Evolutionary conservation across 2,888 invertebrate genomes (phyloP).

Genomic region (Yponomeuta sedellus): DNA sequence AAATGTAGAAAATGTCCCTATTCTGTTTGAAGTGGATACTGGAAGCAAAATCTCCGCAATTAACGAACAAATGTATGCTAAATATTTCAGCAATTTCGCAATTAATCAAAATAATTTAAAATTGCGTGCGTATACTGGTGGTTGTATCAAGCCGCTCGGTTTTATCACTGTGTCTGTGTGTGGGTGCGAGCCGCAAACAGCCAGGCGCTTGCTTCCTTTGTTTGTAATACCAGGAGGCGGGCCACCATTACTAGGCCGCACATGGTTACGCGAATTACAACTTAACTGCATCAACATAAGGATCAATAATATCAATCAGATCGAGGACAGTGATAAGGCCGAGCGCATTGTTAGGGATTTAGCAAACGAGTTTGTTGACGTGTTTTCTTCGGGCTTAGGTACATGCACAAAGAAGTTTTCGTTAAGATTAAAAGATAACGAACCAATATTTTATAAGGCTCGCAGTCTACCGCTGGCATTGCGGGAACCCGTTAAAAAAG

Average conservation of each 20-base stretch:
- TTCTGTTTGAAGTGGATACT: constrained; percentile 6
- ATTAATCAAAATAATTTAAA: not conserved
- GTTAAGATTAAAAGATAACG: too few species aligned
- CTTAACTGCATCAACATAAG: too few species aligned
- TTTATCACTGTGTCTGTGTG: not conserved
- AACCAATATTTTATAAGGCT: too few species aligned
- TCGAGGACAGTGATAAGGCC: too few species aligned
- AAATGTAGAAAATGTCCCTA: not conserved
- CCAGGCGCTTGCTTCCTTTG: too few species aligned
- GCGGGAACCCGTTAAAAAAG: constrained; percentile 1
- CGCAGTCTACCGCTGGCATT: constrained; percentile 10
- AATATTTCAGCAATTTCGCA: not conserved
- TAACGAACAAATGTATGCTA: too few species aligned
- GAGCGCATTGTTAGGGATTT: too few species aligned
- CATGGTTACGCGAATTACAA: too few species aligned
- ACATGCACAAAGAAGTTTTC: too few species aligned
- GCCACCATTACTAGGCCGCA: too few species aligned
- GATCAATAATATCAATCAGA: too few species aligned
- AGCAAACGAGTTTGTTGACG: not conserved
- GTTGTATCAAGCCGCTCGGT: not conserved
- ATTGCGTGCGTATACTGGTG: constrained; percentile 2
- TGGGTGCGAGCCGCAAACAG: not conserved
- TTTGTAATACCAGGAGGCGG: too few species aligned
- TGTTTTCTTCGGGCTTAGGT: not conserved
- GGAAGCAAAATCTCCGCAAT: not conserved